A percentile compares a stretch with the other conserved stretches of the same genome.
phyloP scores from a whole-genome alignment of 2,113 vertebrate species.

The Chunga burmeisteri region DNA sequence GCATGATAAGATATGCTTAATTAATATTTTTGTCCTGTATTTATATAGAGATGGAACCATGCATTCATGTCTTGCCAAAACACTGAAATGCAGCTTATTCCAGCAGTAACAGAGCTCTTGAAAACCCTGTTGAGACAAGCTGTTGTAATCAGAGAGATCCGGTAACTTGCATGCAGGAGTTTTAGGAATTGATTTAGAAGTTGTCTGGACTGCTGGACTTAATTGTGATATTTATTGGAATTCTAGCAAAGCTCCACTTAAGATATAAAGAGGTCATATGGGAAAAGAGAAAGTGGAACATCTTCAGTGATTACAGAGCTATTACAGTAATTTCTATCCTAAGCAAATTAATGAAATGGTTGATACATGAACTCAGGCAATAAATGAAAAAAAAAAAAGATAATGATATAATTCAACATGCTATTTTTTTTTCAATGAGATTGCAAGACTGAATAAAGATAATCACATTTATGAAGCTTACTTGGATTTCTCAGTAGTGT shows the following conservation, averaged over 20 bases:
- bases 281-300: slow-evolving; percentile 15
- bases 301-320: slow-evolving; percentile 8
- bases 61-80: background rate
- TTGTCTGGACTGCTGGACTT: background rate
- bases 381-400: background rate
- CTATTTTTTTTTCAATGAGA: background rate
- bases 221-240: slow-evolving; percentile 9
- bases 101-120: background rate
- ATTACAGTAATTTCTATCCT: background rate
- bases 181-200: background rate
- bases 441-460: background rate
- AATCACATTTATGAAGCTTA: background rate
- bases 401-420: background rate
- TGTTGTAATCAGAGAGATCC: background rate
- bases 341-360: slow-evolving; percentile 34
- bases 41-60: background rate
- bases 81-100: background rate
- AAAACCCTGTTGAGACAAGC: background rate
- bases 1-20: background rate
- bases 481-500: background rate
- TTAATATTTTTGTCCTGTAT: background rate
- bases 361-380: background rate
- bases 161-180: background rate
- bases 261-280: background rate
- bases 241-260: background rate